Evolutionary conservation across 2,888 invertebrate genomes (phyloP), one percentile per base, ranked within the genome.

Genomic region (Cerastoderma edule): DNA sequence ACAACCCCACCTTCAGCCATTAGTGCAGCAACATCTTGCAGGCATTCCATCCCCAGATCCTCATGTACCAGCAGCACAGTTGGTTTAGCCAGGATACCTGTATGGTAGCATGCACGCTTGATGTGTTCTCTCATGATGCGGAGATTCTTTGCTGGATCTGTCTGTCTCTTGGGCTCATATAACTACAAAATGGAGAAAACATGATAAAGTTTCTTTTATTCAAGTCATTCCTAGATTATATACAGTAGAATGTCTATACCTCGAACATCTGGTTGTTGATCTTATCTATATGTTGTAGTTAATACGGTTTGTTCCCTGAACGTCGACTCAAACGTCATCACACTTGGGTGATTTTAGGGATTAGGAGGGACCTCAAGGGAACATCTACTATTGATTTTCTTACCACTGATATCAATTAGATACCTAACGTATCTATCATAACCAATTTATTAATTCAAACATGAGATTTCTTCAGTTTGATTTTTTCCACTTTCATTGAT

Each of bases 21-120:
- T 28, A 92, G 82, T 64, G 88, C 84, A 56, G 88, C 85, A 0
- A 91, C 83, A 69, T 91, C 90, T 35, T 86, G 85, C 57, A 92
- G 76, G 78, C 88, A 86, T n/a, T 89, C 87, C 32, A 86, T 80
- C 6, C 90, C 91, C 28, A 92, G 79, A 44, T 84, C 86, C 65
- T 91, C 91, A 53, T 90, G 89, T n/a, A 92, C 80, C 63, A 91
- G 78, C 27, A 92, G 83, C 33, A 91, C 89, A 0, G 89, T 86
- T 3, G 89, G 88, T 74, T 88, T 89, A 65, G 87, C 88, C 46
- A 85, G 75, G 54, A 92, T 84, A 0, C 90, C 91, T 2, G 91
- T 90, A 75, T 87, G 86, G 32, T 88, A 82, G 79, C 91, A 90
- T 46, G 89, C 87, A 8, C 85, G 72, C 79, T 89, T 91, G 44